Base-by-base conservation (phyloP, 2,113 vertebrate species). In the Stegostoma tigrinum region DNA sequence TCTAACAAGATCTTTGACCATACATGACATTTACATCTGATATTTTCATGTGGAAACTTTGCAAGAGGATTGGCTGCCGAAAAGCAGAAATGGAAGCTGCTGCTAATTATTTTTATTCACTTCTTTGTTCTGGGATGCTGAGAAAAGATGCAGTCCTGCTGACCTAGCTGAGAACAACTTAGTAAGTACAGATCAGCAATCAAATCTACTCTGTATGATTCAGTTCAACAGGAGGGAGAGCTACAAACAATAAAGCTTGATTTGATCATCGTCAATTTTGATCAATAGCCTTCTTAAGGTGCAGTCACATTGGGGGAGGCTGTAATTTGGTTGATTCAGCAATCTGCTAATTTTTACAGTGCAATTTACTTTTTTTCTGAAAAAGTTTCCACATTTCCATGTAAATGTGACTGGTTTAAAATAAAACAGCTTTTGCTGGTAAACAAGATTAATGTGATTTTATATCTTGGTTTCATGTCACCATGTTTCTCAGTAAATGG, bases 381-480 rank as follows among this genome's bases (percentile, higher is more conserved):
- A 38, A 66, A 38, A 38, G 23, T 19, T 24, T 66, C 34, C 64
- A 21, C 17, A 66, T 91, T 93, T 66, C 21, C 23, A 38, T 66
- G 55, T n/a, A 66, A 91, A 64, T 1, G 19, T 66, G 7, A 93
- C 17, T 45, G 45, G 45, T 23, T 93, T 93, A 67, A 93, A 93
- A 38, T 19, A 19, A 93, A 67, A 66, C 61, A 66, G n/a, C n/a
- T 66, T 38, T 21, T 38, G 38, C 27, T 61, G 21, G 34, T 19
- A 64, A 93, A 66, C 61, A 93, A 93, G 89, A 93, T 93, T 91
- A 64, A 91, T 21, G 48, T 89, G 48, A 15, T 89, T 15, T 21
- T 66, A 55, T 34, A 91, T 66, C 61, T 66, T 5, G 17, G 6
- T 66, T 64, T 93, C 34, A 93, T 17, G 14, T 91, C 30, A 15